A percentile compares a stretch with the other conserved stretches of the same genome.
Evolutionary conservation across 2,888 invertebrate genomes (phyloP).

Genomic region (Apocheima hispidaria): DNA sequence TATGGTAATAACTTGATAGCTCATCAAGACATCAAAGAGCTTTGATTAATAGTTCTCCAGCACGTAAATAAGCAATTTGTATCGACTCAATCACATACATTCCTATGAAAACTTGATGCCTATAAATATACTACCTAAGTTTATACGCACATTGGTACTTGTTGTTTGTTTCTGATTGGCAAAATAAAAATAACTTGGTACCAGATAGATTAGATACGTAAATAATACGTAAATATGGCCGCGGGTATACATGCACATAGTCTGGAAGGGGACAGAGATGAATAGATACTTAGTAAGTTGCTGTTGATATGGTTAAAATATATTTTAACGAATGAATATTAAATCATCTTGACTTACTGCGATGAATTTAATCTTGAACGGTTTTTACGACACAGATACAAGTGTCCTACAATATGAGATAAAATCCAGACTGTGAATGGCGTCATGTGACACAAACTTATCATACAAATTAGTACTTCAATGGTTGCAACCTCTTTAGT

Average conservation of each 20-base stretch:
- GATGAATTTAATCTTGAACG: conserved; percentile 11
- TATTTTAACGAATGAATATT: conserved; percentile 22
- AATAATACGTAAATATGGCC: not conserved
- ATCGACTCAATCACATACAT: conserved; percentile 27
- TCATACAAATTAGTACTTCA: no score
- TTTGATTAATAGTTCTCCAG: conserved; percentile 25
- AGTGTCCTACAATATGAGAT: conserved; percentile 27
- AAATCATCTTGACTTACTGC: conserved; percentile 2
- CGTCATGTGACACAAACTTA: conserved; percentile 17
- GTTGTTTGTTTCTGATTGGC: not conserved
- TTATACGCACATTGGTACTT: no score
- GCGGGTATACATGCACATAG: no score
- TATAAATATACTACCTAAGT: not conserved
- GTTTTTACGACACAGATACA: conserved; percentile 24
- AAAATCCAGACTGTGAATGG: conserved; percentile 25
- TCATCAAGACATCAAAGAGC: conserved; percentile 33
- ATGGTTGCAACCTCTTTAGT: no score
- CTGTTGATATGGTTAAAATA: not conserved
- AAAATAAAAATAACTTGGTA: not conserved
- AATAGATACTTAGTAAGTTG: not conserved
- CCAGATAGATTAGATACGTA: no score
- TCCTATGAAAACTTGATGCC: not conserved
- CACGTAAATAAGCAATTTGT: conserved; percentile 31
- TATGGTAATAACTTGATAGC: conserved; percentile 17
- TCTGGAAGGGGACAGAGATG: not conserved